These are phyloP conservation scores for Pagrus major DNA, from an alignment of 2,113 vertebrate genomes.

Conservation along the genomic window DNA sequence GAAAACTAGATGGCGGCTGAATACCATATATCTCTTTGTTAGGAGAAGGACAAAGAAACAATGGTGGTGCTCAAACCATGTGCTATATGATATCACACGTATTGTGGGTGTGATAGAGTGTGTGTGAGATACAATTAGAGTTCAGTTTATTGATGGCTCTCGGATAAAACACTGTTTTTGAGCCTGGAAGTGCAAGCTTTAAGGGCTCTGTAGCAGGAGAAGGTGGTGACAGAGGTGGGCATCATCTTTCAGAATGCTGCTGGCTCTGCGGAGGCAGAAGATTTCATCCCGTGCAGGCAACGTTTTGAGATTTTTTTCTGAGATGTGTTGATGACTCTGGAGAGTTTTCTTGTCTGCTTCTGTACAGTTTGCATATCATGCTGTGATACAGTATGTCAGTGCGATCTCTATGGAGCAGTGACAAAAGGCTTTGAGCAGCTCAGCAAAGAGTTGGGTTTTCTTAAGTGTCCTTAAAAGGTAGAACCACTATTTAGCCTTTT, in stretches of 20 bases:
- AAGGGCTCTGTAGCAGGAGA: not conserved
- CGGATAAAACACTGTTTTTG: not conserved
- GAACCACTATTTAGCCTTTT: not conserved
- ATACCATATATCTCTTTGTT: too few relatives aligned
- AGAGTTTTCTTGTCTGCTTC: not conserved
- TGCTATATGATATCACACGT: too few relatives aligned
- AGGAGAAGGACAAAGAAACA: too few relatives aligned
- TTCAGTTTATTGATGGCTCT: conserved; percentile 5
- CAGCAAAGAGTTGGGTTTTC: not conserved
- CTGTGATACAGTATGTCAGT: not conserved
- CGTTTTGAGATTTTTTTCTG: not conserved
- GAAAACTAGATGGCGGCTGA: too few relatives aligned
- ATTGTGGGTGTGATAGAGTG: too few relatives aligned
- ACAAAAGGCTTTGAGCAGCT: not conserved
- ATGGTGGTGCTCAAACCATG: too few relatives aligned
- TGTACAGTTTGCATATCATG: not conserved
- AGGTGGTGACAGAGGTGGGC: not conserved
- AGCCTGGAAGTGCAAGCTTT: not conserved
- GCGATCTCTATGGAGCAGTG: not conserved
- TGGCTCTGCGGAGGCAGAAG: not conserved
- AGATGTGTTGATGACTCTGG: not conserved
- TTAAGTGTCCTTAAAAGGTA: not conserved
- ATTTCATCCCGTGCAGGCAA: not conserved
- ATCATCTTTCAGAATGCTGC: not conserved
- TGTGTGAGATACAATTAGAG: too few relatives aligned